Conservation (phyloP, 2,888 invertebrate genomes). For the Choristoneura rosaceana region DNA sequence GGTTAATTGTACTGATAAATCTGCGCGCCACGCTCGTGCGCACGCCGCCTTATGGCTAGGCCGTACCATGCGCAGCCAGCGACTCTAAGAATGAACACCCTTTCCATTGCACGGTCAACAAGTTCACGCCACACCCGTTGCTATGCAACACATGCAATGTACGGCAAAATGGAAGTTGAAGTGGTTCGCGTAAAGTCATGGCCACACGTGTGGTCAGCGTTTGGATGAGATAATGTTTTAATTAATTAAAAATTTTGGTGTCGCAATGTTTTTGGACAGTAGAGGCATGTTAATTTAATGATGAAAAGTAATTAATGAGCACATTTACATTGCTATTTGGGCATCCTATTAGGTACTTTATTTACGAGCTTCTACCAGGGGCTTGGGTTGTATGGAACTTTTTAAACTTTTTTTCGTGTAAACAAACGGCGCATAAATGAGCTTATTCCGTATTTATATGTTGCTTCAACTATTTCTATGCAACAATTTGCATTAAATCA, state of each 20-base stretch:
- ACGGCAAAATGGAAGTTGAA: background rate
- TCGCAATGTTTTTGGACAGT: slow-evolving; percentile 13
- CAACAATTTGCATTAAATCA: too few relatives aligned
- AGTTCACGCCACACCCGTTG: background rate
- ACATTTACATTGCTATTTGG: background rate
- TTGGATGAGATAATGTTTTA: slow-evolving; percentile 15
- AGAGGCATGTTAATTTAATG: slow-evolving; percentile 7
- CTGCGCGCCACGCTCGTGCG: slow-evolving; percentile 75
- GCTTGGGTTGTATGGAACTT: too few relatives aligned
- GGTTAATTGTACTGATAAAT: slow-evolving; percentile 85
- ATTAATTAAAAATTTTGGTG: slow-evolving; percentile 36
- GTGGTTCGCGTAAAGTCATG: too few relatives aligned
- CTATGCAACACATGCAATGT: background rate
- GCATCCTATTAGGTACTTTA: background rate
- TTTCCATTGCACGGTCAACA: background rate
- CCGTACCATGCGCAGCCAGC: background rate
- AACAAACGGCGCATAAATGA: too few relatives aligned
- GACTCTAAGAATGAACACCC: background rate
- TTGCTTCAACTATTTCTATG: too few relatives aligned
- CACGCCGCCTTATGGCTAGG: slow-evolving; percentile 66
- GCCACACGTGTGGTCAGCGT: background rate
- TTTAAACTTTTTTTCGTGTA: too few relatives aligned
- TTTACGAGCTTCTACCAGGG: background rate
- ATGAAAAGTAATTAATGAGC: background rate
- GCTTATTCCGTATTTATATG: too few relatives aligned